phyloP scores from a whole-genome alignment of 1,140 invertebrate species.

The Phocides pigmalion region DNA sequence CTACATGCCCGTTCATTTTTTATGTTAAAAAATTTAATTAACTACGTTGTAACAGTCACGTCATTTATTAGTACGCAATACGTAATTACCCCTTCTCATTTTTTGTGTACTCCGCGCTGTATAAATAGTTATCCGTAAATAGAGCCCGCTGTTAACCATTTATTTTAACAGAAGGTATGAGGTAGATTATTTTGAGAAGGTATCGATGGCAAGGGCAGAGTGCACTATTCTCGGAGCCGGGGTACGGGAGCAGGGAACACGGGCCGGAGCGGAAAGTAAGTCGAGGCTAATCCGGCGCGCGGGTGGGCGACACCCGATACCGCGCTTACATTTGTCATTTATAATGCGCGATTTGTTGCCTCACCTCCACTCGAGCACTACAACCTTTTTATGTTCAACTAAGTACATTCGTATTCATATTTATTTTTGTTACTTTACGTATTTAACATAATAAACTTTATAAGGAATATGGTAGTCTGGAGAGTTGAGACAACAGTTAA shows the following conservation, averaged over 20 bases:
- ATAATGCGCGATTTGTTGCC: constrained; percentile 83
- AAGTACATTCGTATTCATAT: constrained; percentile 20
- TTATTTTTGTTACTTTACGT: constrained; percentile 16
- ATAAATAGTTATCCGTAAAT: constrained; percentile 12
- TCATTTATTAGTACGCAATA: constrained; percentile 8
- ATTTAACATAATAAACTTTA: constrained; percentile 3
- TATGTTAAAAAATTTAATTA: background rate
- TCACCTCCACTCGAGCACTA: constrained; percentile 50
- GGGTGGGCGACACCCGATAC: constrained; percentile 80
- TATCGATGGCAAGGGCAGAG: constrained; percentile 73
- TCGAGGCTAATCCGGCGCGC: constrained; percentile 80
- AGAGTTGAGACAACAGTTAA: background rate
- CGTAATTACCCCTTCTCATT: constrained; percentile 16
- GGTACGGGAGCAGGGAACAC: constrained; percentile 14
- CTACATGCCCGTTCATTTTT: no score
- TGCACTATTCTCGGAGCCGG: constrained; percentile 64
- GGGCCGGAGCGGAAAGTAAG: constrained; percentile 66
- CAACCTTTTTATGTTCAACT: constrained; percentile 65
- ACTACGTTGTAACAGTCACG: background rate
- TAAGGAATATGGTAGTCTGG: background rate
- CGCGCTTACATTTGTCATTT: constrained; percentile 81
- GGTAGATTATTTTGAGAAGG: constrained; percentile 46
- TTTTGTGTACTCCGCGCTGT: no score
- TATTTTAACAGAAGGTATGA: background rate
- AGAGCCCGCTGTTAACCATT: constrained; percentile 1